Evolutionary conservation across 1,140 invertebrate genomes (phyloP).

Genomic region (Nasonia longicornis): DNA sequence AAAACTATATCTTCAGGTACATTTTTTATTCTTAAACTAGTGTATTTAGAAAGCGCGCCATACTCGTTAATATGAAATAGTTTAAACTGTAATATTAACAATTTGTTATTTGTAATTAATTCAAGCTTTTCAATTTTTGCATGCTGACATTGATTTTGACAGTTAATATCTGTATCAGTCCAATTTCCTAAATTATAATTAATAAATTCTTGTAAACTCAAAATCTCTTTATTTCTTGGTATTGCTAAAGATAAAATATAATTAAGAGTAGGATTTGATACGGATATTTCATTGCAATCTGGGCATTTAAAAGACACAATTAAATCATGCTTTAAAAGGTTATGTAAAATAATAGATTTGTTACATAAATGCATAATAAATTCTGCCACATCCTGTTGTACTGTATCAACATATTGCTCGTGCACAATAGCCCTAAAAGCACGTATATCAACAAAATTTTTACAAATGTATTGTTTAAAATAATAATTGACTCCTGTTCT

Average conservation of each 20-base stretch:
- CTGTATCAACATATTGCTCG: no score
- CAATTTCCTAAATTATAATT: not conserved
- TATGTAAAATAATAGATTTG: not conserved
- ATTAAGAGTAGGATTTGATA: not conserved
- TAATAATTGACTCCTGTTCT: no score
- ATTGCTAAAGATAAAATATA: not conserved
- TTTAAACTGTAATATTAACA: not conserved
- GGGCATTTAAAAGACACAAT: not conserved
- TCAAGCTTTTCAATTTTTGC: not conserved
- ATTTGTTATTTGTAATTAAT: not conserved
- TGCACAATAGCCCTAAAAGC: no score
- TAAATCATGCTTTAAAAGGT: not conserved
- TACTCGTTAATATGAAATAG: not conserved
- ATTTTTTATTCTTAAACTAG: not conserved
- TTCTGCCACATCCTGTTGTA: not conserved
- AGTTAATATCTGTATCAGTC: not conserved
- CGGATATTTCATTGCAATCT: not conserved
- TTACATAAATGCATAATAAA: slow-evolving; percentile 4
- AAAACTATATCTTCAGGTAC: not conserved
- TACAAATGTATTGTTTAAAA: no score
- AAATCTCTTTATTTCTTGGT: not conserved
- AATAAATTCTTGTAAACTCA: not conserved
- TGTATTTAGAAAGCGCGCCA: not conserved
- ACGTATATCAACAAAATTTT: no score
- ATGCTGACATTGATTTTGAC: not conserved